Percentiles rank a stretch among this genome's conserved stretches.
These are phyloP conservation scores for Hybognathus amarus DNA, from an alignment of 2,797 vertebrate genomes.

Conservation along the genomic window DNA sequence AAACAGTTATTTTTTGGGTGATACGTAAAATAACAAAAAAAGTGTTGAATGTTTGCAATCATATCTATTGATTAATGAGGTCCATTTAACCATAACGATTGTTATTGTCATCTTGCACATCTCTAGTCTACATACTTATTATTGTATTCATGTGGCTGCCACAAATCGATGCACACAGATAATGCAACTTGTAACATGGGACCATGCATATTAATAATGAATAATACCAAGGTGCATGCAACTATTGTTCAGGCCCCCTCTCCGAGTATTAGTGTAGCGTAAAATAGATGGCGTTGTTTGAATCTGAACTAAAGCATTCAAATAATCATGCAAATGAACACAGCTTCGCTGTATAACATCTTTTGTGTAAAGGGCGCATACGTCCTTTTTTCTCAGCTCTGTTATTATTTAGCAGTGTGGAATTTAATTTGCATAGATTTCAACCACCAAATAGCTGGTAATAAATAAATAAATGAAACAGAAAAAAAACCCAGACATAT, in stretches of 20 bases:
- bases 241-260: conserved; percentile 6
- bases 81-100: background rate
- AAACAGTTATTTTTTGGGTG: background rate
- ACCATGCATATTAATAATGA: conserved; percentile 31
- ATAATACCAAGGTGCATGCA: background rate
- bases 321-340: conserved; percentile 59
- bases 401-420: conserved; percentile 38
- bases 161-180: conserved; percentile 41
- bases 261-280: conserved; percentile 2
- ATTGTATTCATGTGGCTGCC: conserved; percentile 6
- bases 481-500: background rate
- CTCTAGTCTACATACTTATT: conserved; percentile 8
- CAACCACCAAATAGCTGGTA: conserved; percentile 6
- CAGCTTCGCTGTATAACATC: conserved; percentile 36
- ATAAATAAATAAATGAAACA: conserved; percentile 32
- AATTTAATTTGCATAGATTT: conserved; percentile 61
- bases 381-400: conserved; percentile 27
- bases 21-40: background rate
- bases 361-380: conserved; percentile 38
- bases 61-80: background rate
- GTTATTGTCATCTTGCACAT: background rate
- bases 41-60: background rate
- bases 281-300: conserved; percentile 30
- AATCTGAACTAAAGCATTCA: conserved; percentile 33
- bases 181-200: conserved; percentile 24